A percentile compares a stretch with the other conserved stretches of the same genome.
These are phyloP conservation scores for Apus apus DNA, from an alignment of 2,113 vertebrate species.

Conservation along the genomic window DNA sequence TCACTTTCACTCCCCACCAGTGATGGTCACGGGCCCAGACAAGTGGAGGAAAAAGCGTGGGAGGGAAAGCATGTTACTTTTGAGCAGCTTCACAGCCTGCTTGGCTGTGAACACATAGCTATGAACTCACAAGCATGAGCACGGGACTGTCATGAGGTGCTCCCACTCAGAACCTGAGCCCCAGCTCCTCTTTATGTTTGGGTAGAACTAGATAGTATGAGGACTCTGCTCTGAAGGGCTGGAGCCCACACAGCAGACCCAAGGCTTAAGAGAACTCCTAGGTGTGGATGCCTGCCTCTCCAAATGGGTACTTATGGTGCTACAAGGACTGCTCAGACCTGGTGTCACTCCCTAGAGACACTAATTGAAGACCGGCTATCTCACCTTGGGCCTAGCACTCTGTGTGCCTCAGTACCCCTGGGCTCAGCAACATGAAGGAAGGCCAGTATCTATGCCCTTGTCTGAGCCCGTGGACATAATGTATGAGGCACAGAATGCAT, in stretches of 20 bases:
- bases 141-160: background rate
- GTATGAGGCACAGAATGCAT: background rate
- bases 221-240: background rate
- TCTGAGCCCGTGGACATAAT: background rate
- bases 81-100: slow-evolving; percentile 8
- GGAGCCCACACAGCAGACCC: background rate
- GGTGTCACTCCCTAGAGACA: background rate
- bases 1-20: slow-evolving; percentile 39
- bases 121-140: background rate
- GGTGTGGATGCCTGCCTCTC: background rate
- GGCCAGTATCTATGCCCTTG: background rate
- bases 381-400: background rate
- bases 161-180: background rate
- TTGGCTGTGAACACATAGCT: background rate
- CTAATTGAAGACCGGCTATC: background rate
- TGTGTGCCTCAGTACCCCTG: background rate
- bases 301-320: background rate
- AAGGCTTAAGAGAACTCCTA: background rate
- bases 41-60: background rate
- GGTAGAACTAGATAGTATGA: background rate
- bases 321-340: background rate
- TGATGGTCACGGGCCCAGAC: slow-evolving; percentile 12
- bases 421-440: background rate
- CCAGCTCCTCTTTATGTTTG: background rate
- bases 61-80: background rate